These are phyloP conservation scores for Bungarus multicinctus DNA, from an alignment of 2,113 vertebrate genomes.

Conservation along the genomic window DNA sequence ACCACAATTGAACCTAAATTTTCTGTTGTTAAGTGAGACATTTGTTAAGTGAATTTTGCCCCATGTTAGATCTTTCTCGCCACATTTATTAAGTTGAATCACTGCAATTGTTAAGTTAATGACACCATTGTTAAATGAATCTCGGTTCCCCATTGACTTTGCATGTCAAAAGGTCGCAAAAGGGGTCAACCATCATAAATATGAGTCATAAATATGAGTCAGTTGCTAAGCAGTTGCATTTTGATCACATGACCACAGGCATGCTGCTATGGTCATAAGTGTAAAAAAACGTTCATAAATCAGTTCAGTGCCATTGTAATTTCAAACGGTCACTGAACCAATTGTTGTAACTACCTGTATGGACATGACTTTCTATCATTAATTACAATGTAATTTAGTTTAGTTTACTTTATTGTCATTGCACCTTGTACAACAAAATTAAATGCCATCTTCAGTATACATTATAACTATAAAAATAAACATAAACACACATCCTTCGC, in stretches of 20 bases:
- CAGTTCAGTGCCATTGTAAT: neutral
- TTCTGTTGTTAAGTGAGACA: neutral
- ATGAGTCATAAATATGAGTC: neutral
- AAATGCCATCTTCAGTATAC: too few species aligned
- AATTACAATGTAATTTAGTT: conserved; percentile 7
- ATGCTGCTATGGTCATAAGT: neutral
- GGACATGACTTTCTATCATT: conserved; percentile 42
- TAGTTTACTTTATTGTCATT: too few species aligned
- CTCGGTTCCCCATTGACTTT: neutral
- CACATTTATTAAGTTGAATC: neutral
- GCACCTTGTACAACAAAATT: too few species aligned
- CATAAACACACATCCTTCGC: too few species aligned
- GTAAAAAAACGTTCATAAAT: neutral
- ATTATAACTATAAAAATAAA: too few species aligned
- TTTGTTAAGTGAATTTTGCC: neutral
- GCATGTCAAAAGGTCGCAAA: neutral
- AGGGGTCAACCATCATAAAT: neutral
- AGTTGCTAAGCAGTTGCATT: neutral
- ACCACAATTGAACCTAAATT: neutral
- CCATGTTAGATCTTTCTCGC: neutral
- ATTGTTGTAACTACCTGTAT: neutral
- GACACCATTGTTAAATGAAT: neutral
- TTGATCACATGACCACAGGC: neutral
- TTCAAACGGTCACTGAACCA: neutral
- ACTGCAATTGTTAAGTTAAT: neutral